These are phyloP conservation scores for Oligia latruncula DNA, from an alignment of 2,888 invertebrate genomes.

Conservation along the genomic window DNA sequence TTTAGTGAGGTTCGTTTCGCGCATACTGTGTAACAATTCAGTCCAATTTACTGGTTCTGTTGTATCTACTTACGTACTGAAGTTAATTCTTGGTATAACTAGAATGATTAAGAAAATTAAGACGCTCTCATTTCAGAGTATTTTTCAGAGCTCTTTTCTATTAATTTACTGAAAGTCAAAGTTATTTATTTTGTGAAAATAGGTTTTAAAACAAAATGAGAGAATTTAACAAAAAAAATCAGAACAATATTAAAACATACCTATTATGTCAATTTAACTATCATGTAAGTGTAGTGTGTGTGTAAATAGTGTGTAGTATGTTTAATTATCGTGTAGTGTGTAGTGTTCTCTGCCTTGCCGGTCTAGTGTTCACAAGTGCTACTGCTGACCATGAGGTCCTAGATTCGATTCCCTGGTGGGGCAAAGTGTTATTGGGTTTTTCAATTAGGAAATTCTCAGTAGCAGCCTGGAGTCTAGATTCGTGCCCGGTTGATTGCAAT, in stretches of 20 bases:
- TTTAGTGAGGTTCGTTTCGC: conserved; percentile 50
- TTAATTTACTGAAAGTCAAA: background rate
- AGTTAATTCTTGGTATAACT: conserved; percentile 30
- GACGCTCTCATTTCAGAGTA: background rate
- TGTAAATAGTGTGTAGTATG: too few species aligned
- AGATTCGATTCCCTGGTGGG: too few species aligned
- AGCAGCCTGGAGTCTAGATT: background rate
- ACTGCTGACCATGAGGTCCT: too few species aligned
- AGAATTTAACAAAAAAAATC: background rate
- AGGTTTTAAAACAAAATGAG: background rate
- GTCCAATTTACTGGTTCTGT: conserved; percentile 37
- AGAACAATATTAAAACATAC: background rate
- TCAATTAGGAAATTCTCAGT: too few species aligned
- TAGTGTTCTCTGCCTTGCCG: background rate
- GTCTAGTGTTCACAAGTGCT: background rate
- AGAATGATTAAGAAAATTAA: conserved; percentile 13
- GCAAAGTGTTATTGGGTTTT: too few species aligned
- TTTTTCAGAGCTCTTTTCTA: background rate
- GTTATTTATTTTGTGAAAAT: background rate
- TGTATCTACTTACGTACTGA: conserved; percentile 19
- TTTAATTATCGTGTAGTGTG: too few species aligned
- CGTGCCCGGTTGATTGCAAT: background rate
- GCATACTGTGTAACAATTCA: conserved; percentile 47
- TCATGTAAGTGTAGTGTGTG: too few species aligned
- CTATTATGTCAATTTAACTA: background rate